phyloP scores from a whole-genome alignment of 2,113 vertebrate species.

The Macroglossus sobrinus region DNA sequence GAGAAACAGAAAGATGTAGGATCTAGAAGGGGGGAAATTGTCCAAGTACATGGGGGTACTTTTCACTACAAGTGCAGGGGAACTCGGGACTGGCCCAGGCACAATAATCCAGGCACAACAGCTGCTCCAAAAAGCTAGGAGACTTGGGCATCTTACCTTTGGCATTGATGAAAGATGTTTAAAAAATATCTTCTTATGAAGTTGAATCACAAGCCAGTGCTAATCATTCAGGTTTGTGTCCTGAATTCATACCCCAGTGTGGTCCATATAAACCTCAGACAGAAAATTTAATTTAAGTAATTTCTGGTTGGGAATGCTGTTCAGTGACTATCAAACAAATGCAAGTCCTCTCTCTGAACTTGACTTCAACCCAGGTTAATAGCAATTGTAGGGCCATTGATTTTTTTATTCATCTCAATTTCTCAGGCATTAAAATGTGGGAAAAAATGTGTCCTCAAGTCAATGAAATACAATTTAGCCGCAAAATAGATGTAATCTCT shows the following conservation, averaged over 20 bases:
- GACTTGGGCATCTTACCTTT: neutral
- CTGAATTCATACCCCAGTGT: neutral
- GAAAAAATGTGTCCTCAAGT: neutral
- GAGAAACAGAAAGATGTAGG: neutral
- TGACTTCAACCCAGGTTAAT: neutral
- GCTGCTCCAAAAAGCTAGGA: neutral
- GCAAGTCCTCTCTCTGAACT: neutral
- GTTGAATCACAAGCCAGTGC: neutral
- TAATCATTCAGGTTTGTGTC: neutral
- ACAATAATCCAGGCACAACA: neutral
- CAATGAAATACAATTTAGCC: neutral
- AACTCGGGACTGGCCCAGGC: neutral
- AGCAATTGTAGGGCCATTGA: neutral
- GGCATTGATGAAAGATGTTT: neutral
- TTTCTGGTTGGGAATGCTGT: neutral
- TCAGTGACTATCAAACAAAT: neutral
- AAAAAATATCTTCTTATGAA: neutral
- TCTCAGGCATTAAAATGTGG: neutral
- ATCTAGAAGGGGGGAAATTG: rapidly evolving
- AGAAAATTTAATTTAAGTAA: neutral
- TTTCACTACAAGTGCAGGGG: neutral
- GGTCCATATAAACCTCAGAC: neutral
- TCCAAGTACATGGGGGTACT: neutral
- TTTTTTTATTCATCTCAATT: neutral
- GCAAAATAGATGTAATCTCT: neutral